Base-by-base conservation (phyloP, 1,140 invertebrate species). In the Anoplolepis gracilipes region DNA sequence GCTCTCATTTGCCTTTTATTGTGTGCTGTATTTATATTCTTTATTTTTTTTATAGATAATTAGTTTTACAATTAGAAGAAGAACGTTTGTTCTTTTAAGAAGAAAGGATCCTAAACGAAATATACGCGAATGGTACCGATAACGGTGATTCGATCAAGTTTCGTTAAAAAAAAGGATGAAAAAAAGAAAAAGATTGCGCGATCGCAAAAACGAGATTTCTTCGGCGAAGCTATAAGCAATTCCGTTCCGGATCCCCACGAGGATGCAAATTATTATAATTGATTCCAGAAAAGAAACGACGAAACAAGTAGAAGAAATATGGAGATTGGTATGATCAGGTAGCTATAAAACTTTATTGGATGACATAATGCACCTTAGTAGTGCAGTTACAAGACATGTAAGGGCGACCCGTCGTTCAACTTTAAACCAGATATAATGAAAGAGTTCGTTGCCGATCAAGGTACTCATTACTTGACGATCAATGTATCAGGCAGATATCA, bases 181-280 rank as follows among this genome's bases (percentile, higher is more conserved):
- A 76, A 25, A n/a, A n/a, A n/a, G n/a, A n/a, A n/a, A 13, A 67
- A 1, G 11, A 49, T 46, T 57, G n/a, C 22, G 39, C 25, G 55
- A 84, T 33, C 42, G 42, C 70, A 25, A 77, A 79, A 42, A 69
- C 25, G 76, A 55, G 64, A 81, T 59, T 69, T 42, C 55, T 85
- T 85, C 84, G 62, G n/a, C 62, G 77, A 85, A 81, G 65, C 55
- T 79, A 85, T 70, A 85, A 85, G 72, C 67, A 79, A 70, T 85
- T 65, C 28, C 33, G 81, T 53, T 84, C 76, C 42, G 53, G n/a
- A 79, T 85, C 84, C 25, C 13, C 39, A n/a, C 30, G 67, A 73
- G 59, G 42, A 85, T 85, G 84, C 75, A 84, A 87, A 86, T 87
- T 85, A 87, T 84, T 85, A 42, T 72, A 85, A 79, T 73, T 73